phyloP scores from a whole-genome alignment of 2,113 vertebrate genomes.

The Muntiacus reevesi region DNA sequence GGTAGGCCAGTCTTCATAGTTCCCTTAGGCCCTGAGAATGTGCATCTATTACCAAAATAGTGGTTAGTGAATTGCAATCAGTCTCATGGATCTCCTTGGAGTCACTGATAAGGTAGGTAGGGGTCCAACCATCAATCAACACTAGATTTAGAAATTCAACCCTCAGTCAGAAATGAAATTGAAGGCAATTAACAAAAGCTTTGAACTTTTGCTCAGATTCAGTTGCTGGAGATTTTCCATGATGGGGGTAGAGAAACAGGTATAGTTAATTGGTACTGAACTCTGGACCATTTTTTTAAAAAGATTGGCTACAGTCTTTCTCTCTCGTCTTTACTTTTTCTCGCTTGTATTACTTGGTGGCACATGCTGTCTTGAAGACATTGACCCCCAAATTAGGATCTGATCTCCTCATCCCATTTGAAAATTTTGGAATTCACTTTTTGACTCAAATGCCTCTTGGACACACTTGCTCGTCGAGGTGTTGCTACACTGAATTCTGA shows the following conservation, averaged over 20 bases:
- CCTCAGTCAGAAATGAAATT: not conserved
- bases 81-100: not conserved
- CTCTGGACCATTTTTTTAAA: not conserved
- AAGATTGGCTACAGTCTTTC: not conserved
- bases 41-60: not conserved
- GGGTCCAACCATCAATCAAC: not conserved
- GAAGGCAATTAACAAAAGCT: not conserved
- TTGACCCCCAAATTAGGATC: not conserved
- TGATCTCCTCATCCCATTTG: not conserved
- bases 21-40: constrained; percentile 2
- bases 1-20: not conserved
- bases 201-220: no score
- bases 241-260: rapidly evolving
- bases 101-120: not conserved
- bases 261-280: not conserved
- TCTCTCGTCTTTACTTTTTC: not conserved
- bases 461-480: not conserved
- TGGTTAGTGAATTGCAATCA: not conserved
- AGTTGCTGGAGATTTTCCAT: not conserved
- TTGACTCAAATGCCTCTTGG: not conserved
- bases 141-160: not conserved
- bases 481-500: constrained; percentile 42
- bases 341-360: not conserved
- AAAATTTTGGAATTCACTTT: not conserved
- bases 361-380: not conserved